Conservation (phyloP, 2,113 vertebrate species). For the Isichthys henryi region DNA sequence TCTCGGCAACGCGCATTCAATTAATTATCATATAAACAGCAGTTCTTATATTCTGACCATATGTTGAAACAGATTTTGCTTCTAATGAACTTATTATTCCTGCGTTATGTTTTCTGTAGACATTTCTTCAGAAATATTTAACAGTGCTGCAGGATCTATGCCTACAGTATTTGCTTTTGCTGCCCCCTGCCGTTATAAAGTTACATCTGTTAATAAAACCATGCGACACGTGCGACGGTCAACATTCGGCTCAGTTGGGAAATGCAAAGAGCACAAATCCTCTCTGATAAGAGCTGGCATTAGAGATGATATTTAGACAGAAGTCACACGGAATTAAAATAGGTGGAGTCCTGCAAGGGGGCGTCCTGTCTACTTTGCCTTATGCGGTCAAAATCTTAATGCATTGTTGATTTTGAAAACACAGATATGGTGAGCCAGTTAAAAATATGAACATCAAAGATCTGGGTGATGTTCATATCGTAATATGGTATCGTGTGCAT, state of each 20-base stretch:
- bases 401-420: background rate
- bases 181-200: conserved; percentile 29
- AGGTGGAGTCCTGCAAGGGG: background rate
- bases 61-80: background rate
- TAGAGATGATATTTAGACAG: background rate
- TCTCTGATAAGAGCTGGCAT: background rate
- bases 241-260: background rate
- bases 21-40: background rate
- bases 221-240: background rate
- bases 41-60: background rate
- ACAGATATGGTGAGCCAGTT: background rate
- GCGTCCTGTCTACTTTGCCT: background rate
- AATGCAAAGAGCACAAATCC: background rate
- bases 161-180: conserved; percentile 21
- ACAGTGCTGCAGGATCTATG: background rate
- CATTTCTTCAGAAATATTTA: background rate
- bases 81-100: background rate
- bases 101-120: background rate
- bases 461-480: background rate
- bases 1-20: background rate
- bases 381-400: background rate
- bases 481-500: background rate
- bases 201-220: background rate
- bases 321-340: background rate
- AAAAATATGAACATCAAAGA: background rate